Evolutionary conservation across 2,888 invertebrate species (phyloP), one percentile per base, ranked within the genome.

Genomic region (Drosophila ochracea): DNA sequence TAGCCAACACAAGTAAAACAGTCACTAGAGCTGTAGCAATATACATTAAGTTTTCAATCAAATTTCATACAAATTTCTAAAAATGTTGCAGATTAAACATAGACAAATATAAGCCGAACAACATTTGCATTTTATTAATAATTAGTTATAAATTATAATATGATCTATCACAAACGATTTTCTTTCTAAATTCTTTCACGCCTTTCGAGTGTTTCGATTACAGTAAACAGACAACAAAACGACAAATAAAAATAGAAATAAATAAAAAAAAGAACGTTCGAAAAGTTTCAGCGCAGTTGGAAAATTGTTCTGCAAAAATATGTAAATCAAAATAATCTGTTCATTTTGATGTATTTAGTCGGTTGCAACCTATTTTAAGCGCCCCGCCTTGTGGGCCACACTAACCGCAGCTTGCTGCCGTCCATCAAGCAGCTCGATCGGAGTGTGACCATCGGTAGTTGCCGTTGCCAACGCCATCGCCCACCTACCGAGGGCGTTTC

Each of bases 401-500:
- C 4, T 10, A 2, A 31, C 10, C 31, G 54, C n/a, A 16, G 13
- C 49, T 60, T 35, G 50, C 60, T 30, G 59, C 54, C 54, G 75
- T 68, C 35, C 76, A 50, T 76, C 65, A 65, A 25, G 49, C 41
- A 30, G 66, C 59, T 55, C 68, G 86, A 89, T 80, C 87, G 70
- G 64, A 72, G 74, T 58, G 61, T 69, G 71, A 66, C 72, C 76
- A 80, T 82, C 83, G 77, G 87, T 77, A 78, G 82, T 75, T 66
- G 66, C 50, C 53, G 61, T 43, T 72, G 76, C 68, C 53, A 58
- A 60, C 62, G 76, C 66, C 72, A 68, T 84, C 91, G 92, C 91
- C 91, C 91, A 91, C 91, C 91, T 92, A 91, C 91, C 83, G 91
- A 84, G 92, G 90, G 83, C 85, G 85, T 85, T 90, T 61, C 80